Evolutionary conservation across 2,888 invertebrate genomes (phyloP).

Genomic region (Nezara viridula): DNA sequence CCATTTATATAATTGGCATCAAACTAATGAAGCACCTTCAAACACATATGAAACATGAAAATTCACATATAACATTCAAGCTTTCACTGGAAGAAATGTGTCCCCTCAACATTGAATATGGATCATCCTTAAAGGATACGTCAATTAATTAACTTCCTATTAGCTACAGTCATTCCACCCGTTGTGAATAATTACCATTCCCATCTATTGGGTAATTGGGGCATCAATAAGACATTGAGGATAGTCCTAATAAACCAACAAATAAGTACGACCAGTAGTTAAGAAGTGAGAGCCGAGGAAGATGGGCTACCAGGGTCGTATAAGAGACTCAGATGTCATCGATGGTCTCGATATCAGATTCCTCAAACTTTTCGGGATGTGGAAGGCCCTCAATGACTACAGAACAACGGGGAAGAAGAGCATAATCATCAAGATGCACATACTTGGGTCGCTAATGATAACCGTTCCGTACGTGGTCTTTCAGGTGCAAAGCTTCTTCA

Average conservation of each 20-base stretch:
- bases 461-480: background rate
- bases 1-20: too few relatives aligned
- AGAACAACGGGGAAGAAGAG: background rate
- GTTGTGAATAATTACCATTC: background rate
- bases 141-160: background rate
- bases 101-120: slow-evolving; percentile 4
- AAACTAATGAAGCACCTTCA: too few relatives aligned
- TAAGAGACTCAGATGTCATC: background rate
- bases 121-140: background rate
- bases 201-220: slow-evolving; percentile 14
- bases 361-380: background rate
- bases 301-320: background rate
- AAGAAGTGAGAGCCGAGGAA: background rate
- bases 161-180: too few relatives aligned
- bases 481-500: background rate
- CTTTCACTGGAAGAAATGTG: background rate
- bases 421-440: background rate
- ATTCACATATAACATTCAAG: background rate
- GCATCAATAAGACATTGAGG: background rate
- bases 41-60: background rate
- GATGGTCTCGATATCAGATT: background rate
- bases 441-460: background rate
- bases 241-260: background rate
- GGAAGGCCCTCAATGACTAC: background rate
- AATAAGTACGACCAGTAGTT: background rate